These are phyloP conservation scores for Limonius californicus DNA, from an alignment of 1,140 invertebrate species.

Conservation along the genomic window DNA sequence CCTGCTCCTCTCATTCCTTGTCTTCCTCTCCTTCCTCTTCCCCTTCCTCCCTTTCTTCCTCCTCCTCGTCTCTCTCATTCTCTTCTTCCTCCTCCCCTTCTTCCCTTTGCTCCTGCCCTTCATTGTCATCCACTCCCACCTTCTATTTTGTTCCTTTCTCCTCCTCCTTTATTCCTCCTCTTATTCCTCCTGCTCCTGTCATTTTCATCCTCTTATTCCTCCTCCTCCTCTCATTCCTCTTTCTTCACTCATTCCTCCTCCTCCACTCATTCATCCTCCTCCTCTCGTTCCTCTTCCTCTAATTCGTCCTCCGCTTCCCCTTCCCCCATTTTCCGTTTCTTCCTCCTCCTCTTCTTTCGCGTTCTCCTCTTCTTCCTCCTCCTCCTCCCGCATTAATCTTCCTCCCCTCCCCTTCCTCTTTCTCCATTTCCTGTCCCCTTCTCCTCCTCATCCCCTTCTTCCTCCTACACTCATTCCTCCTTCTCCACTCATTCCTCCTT, in stretches of 20 bases:
- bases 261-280: background rate
- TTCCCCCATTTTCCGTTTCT: no score
- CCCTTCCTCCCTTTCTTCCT: background rate
- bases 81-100: no score
- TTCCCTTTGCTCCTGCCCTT: conserved; percentile 19
- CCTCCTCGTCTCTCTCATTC: conserved; percentile 14
- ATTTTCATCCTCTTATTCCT: no score
- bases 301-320: background rate
- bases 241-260: background rate
- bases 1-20: background rate
- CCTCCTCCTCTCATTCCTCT: background rate
- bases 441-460: conserved; percentile 31
- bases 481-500: background rate
- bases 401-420: conserved; percentile 3
- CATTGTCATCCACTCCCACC: background rate
- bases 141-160: no score
- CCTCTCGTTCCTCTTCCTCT: background rate
- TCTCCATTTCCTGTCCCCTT: no score
- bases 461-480: conserved; percentile 12
- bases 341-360: background rate
- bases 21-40: background rate
- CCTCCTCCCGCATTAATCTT: conserved; percentile 8
- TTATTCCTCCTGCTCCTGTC: no score
- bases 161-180: no score
- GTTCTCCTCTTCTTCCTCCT: conserved; percentile 5